Percentiles rank a stretch among this genome's conserved stretches.
phyloP scores from a whole-genome alignment of 2,888 invertebrate genomes.

The Timema podura region DNA sequence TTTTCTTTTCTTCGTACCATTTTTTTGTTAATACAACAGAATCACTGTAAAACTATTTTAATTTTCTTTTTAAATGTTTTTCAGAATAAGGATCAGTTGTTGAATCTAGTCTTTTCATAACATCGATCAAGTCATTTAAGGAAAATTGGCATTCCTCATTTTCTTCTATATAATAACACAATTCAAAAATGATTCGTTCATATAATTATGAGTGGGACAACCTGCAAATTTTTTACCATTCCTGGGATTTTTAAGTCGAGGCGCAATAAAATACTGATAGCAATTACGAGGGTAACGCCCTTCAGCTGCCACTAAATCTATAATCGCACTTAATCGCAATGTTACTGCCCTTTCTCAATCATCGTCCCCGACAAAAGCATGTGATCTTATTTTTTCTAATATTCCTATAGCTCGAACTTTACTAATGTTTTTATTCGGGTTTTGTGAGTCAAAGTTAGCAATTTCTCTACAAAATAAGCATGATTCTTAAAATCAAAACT shows the following conservation, averaged over 20 bases:
- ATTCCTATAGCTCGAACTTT: background rate
- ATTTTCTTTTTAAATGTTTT: background rate
- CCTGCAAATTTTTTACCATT: background rate
- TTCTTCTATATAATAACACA: background rate
- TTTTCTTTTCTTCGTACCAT: slow-evolving; percentile 1
- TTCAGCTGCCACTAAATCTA: background rate
- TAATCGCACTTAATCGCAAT: background rate
- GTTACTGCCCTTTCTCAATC: background rate
- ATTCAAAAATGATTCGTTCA: background rate
- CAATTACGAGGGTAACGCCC: background rate
- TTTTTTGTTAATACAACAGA: background rate
- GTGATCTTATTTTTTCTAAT: background rate
- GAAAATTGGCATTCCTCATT: background rate
- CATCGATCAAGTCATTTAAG: slow-evolving; percentile 1
- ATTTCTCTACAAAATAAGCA: background rate
- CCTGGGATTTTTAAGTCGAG: background rate
- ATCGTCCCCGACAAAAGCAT: background rate
- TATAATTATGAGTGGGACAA: background rate
- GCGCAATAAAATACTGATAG: slow-evolving; percentile 3
- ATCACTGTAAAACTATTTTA: background rate
- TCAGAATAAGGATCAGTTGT: background rate
- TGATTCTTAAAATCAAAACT: background rate
- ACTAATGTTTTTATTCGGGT: background rate
- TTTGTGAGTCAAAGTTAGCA: background rate
- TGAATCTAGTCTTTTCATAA: background rate